Percentiles rank a stretch among this genome's conserved stretches.
These are phyloP conservation scores for Rhinoraja longicauda DNA, from an alignment of 2,797 vertebrate species.

Conservation along the genomic window DNA sequence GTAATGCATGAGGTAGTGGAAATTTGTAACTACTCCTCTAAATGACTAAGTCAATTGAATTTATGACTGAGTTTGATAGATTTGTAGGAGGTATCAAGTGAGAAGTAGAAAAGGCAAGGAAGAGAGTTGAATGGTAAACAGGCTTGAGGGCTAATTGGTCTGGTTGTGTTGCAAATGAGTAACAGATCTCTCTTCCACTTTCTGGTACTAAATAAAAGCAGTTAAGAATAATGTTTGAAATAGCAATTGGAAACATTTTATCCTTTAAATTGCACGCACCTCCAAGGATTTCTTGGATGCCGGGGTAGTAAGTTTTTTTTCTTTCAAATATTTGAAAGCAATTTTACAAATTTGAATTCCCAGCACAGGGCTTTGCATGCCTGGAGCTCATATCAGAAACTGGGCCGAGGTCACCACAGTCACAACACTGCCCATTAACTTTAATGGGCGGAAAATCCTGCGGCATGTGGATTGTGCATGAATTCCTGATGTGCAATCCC, in stretches of 20 bases:
- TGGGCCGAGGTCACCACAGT: neutral
- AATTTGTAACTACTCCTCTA: neutral
- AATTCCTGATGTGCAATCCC: neutral
- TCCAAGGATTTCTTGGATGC: neutral
- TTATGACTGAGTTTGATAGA: neutral
- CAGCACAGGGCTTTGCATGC: neutral
- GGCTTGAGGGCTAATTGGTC: neutral
- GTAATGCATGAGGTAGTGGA: neutral
- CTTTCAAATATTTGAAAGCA: neutral
- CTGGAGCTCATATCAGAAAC: neutral
- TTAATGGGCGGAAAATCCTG: neutral
- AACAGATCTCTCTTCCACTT: neutral
- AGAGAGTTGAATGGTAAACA: neutral
- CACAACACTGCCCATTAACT: neutral
- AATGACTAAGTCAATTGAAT: neutral
- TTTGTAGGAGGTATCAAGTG: neutral
- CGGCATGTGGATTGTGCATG: neutral
- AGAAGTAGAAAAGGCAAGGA: neutral
- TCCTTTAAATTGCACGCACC: neutral
- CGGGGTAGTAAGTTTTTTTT: neutral
- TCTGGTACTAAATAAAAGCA: neutral
- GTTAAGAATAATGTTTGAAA: neutral
- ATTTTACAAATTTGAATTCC: constrained; percentile 6
- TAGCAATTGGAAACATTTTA: neutral
- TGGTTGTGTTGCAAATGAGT: neutral